Evolutionary conservation across 2,797 vertebrate genomes (phyloP).

Genomic region (Acestrorhynchus altus): DNA sequence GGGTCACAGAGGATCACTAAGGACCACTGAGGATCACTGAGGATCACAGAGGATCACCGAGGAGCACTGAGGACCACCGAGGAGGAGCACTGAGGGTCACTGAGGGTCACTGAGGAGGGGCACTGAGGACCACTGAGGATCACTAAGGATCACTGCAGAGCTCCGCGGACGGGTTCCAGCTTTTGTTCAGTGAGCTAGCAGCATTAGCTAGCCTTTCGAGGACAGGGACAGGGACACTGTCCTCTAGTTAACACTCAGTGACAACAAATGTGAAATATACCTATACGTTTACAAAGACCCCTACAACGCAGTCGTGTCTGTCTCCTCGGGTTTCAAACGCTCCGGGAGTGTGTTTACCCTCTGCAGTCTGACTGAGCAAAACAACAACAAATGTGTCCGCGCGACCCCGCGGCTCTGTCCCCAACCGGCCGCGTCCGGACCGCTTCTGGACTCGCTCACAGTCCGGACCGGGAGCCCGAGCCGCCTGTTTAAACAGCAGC

Average conservation of each 20-base stretch:
- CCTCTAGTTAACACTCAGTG: conserved; percentile 15
- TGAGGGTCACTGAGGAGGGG: too few relatives aligned
- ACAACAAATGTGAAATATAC: background rate
- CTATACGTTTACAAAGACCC: background rate
- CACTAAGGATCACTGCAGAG: background rate
- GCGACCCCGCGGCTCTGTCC: conserved; percentile 18
- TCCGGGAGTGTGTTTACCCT: conserved; percentile 32
- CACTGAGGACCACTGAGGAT: too few relatives aligned
- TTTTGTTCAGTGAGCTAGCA: conserved; percentile 56
- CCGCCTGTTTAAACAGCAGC: conserved; percentile 29
- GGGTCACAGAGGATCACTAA: too few relatives aligned
- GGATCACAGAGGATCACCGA: conserved; percentile 5
- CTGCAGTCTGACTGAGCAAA: conserved; percentile 47
- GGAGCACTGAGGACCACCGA: too few relatives aligned
- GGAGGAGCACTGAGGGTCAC: too few relatives aligned
- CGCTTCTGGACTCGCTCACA: background rate
- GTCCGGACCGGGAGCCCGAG: background rate
- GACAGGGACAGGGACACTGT: background rate
- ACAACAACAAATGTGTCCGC: conserved; percentile 43
- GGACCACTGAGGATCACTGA: too few relatives aligned
- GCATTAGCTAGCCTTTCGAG: conserved; percentile 50
- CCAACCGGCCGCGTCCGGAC: conserved; percentile 5
- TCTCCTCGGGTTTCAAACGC: background rate
- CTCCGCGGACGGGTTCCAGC: conserved; percentile 39
- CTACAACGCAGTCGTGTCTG: background rate